phyloP scores from a whole-genome alignment of 2,113 vertebrate genomes.

The Thryonomys swinderianus region DNA sequence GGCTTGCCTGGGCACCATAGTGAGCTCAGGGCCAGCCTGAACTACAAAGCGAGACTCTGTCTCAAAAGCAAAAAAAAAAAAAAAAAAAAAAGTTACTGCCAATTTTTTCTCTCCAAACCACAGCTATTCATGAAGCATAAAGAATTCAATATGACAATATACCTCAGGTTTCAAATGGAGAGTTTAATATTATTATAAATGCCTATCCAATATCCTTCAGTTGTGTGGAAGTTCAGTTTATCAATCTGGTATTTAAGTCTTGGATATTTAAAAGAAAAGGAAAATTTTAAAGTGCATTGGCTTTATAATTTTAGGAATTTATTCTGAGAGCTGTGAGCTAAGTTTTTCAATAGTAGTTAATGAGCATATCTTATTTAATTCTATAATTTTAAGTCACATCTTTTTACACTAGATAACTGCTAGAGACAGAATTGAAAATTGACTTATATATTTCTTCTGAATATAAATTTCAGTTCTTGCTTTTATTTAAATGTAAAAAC shows the following conservation, averaged over 20 bases:
- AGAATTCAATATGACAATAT: not conserved
- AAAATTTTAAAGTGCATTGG: not conserved
- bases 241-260: not conserved
- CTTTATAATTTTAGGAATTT: not conserved
- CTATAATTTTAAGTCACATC: not conserved
- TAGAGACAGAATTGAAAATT: not conserved
- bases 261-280: not conserved
- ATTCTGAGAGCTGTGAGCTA: not conserved
- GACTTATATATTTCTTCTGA: not conserved
- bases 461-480: not conserved
- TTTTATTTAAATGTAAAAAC: not conserved
- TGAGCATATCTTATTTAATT: not conserved
- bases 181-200: not conserved
- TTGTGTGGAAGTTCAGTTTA: not conserved
- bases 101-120: not conserved
- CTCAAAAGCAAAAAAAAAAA: too few species aligned
- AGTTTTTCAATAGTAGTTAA: not conserved
- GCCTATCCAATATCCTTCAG: not conserved
- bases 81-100: not conserved
- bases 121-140: not conserved
- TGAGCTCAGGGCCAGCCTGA: too few species aligned
- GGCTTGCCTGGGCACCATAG: too few species aligned
- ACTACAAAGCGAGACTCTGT: too few species aligned
- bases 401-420: not conserved
- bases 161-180: not conserved